Evolutionary conservation across 2,797 vertebrate genomes (phyloP), one percentile per base, ranked within the genome.

Genomic region (Gymnoscopelus microlampas): DNA sequence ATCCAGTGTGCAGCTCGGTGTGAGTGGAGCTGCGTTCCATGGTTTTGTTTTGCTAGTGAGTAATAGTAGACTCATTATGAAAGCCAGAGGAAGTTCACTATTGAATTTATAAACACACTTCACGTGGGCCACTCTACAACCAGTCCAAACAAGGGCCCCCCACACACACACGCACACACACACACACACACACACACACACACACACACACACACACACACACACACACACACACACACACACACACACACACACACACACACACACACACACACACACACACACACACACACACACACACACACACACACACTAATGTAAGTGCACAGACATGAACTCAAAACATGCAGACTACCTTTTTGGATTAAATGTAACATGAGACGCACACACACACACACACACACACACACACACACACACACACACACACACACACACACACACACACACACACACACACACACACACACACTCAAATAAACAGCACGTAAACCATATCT

Each of bases 31-130:
- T 71, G 85, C 85, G 93, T 92, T 93, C 89, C 91, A 88, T 87
- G 82, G 86, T 84, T 90, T 86, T 93, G 84, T 91, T 92, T 91
- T 87, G 76, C 70, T 88, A 76, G 90, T 90, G 91, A 93, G 89
- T 93, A 92, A 93, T 85, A 80, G 81, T 68, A 57, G 77, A 56
- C 82, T 89, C 85, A 90, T 91, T 92, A 90, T 76, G 83, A 79
- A 84, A 88, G 85, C 76, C 85, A 86, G 70, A 88, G 89, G 89
- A 93, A 91, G 90, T 91, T 92, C 87, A 87, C 88, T 82, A 77
- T 78, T 85, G 76, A 66, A 90, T 88, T 90, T 76, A 90, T 87
- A 87, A 91, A 91, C 87, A 83, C 76, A 80, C 82, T 80, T 83
- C 54, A 74, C 58, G 60, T 65, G 76, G 58, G 11, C 74, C 72